Evolutionary conservation across 2,888 invertebrate species (phyloP).

Genomic region (Helobdella robusta): DNA sequence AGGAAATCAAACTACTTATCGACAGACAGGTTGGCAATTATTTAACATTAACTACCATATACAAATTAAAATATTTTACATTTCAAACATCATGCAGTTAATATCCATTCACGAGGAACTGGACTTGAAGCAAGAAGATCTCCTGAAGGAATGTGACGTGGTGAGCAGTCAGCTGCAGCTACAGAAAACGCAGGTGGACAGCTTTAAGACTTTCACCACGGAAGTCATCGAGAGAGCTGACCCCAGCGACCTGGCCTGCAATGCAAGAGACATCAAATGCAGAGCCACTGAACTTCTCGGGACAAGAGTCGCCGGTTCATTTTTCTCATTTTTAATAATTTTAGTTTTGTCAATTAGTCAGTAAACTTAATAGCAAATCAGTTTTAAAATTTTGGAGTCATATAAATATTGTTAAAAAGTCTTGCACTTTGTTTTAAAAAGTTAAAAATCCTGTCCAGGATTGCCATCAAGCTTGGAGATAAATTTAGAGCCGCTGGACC

Average conservation of each 20-base stretch:
- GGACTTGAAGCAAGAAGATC: constrained; percentile 9
- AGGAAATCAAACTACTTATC: constrained; percentile 17
- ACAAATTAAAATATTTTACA: not conserved
- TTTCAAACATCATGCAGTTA: constrained; percentile 1
- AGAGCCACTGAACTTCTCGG: constrained; percentile 20
- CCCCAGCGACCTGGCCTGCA: constrained; percentile 18
- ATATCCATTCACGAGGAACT: constrained; percentile 18
- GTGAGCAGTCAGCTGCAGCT: constrained; percentile 10
- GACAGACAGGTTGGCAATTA: constrained; percentile 18
- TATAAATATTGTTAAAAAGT: too few species aligned
- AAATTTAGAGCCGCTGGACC: constrained; percentile 7
- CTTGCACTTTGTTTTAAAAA: too few species aligned
- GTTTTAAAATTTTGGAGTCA: too few species aligned
- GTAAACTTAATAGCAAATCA: too few species aligned
- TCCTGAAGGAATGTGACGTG: constrained; percentile 18
- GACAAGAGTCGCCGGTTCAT: constrained; percentile 6
- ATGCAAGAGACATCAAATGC: constrained; percentile 21
- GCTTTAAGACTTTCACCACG: constrained; percentile 12
- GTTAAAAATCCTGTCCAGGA: too few species aligned
- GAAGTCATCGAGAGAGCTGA: constrained; percentile 18
- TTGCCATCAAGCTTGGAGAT: not conserved
- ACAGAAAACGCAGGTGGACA: constrained; percentile 21
- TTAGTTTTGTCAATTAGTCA: too few species aligned
- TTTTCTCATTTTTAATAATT: too few species aligned
- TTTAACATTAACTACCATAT: not conserved